Conservation (phyloP, 2,888 invertebrate species). For the Heliconius ismenius region DNA sequence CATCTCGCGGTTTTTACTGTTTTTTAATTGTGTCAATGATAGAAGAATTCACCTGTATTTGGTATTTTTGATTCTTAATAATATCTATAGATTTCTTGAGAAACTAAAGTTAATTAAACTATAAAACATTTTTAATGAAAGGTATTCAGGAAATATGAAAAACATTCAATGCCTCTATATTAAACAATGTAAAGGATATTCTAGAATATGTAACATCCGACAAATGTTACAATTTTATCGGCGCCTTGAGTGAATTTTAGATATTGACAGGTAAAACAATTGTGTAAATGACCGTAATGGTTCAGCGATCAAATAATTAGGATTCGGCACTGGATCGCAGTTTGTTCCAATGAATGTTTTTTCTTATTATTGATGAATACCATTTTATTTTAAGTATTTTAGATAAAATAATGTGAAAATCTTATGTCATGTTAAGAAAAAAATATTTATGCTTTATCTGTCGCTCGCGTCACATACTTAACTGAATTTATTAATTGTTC, state of each 20-base stretch:
- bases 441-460: no score
- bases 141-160: neutral
- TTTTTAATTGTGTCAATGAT: no score
- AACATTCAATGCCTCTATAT: neutral
- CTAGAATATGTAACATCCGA: slow-evolving; percentile 30
- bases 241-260: slow-evolving; percentile 20
- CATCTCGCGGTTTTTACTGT: no score
- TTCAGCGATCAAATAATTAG: slow-evolving; percentile 13
- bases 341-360: neutral
- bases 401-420: no score
- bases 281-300: neutral
- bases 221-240: slow-evolving; percentile 26
- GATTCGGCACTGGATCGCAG: neutral
- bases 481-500: no score
- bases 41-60: no score
- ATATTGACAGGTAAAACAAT: slow-evolving; percentile 26
- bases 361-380: neutral
- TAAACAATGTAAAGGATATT: slow-evolving; percentile 28
- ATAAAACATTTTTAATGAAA: neutral
- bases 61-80: neutral
- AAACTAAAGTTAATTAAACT: neutral
- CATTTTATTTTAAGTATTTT: no score
- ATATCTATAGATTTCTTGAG: neutral
- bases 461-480: no score
- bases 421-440: no score